Evolutionary conservation across 2,888 invertebrate species (phyloP).

Genomic region (Mantis religiosa): DNA sequence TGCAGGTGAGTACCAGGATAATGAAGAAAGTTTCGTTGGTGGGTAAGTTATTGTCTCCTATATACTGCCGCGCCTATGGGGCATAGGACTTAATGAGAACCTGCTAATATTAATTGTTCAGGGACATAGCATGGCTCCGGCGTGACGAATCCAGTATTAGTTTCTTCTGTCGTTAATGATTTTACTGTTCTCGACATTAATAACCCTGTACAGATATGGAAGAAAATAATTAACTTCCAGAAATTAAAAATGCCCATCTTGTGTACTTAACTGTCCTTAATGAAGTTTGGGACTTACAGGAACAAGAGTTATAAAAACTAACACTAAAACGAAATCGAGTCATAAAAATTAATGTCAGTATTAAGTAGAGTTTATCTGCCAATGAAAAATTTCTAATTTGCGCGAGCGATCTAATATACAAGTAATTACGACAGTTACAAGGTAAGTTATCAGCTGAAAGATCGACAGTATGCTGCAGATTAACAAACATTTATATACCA

Average conservation of each 20-base stretch:
- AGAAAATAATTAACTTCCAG: background rate
- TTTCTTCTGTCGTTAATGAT: background rate
- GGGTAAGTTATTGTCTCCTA: background rate
- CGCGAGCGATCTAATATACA: too few species aligned
- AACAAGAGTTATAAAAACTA: too few species aligned
- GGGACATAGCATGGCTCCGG: background rate
- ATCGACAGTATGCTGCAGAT: too few species aligned
- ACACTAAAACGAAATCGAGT: too few species aligned
- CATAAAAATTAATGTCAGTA: too few species aligned
- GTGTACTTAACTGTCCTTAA: background rate
- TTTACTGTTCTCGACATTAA: background rate
- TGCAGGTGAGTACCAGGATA: background rate
- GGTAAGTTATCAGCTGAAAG: too few species aligned
- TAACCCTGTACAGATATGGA: background rate
- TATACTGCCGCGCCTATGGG: background rate
- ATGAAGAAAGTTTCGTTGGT: background rate
- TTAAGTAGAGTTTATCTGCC: too few species aligned
- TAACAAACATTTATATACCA: too few species aligned
- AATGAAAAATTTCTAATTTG: too few species aligned
- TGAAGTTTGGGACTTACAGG: background rate
- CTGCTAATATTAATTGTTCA: background rate
- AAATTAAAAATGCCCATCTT: background rate
- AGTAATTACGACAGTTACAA: too few species aligned
- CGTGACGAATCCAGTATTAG: background rate
- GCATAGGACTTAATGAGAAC: background rate